These are phyloP conservation scores for Podilymbus podiceps DNA, from an alignment of 2,113 vertebrate genomes.

Conservation along the genomic window DNA sequence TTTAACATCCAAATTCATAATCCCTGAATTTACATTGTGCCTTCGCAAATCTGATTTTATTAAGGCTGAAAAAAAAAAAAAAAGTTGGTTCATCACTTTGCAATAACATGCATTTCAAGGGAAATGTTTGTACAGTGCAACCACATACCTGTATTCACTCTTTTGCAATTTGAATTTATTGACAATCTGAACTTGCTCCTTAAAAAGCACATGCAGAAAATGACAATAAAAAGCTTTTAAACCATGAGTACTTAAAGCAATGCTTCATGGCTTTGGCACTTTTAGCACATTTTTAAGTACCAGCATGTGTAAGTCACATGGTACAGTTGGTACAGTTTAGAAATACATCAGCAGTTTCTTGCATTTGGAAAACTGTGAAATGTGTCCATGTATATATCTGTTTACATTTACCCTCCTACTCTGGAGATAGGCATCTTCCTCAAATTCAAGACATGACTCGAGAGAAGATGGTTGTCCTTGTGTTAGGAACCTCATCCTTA, in stretches of 20 bases:
- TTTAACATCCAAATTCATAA: slow-evolving; percentile 61
- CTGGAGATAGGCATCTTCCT: background rate
- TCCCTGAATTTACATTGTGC: slow-evolving; percentile 84
- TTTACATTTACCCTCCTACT: background rate
- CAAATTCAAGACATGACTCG: background rate
- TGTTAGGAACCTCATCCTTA: background rate
- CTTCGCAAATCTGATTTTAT: slow-evolving; percentile 94
- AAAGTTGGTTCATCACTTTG: background rate
- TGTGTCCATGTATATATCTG: background rate
- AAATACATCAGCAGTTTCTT: background rate
- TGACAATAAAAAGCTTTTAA: background rate
- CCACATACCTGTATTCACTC: fast-evolving
- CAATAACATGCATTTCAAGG: background rate
- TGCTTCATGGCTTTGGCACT: background rate
- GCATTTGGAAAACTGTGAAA: background rate
- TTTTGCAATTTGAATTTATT: background rate
- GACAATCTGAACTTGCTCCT: background rate
- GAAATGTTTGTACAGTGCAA: background rate
- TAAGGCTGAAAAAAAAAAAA: slow-evolving; percentile 76
- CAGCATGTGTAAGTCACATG: background rate
- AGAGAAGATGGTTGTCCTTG: background rate
- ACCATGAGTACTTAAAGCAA: background rate
- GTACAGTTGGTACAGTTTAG: background rate
- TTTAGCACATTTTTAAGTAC: background rate
- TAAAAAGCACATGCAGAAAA: background rate